phyloP scores from a whole-genome alignment of 2,888 invertebrate genomes.

The Euplagia quadripunctaria region DNA sequence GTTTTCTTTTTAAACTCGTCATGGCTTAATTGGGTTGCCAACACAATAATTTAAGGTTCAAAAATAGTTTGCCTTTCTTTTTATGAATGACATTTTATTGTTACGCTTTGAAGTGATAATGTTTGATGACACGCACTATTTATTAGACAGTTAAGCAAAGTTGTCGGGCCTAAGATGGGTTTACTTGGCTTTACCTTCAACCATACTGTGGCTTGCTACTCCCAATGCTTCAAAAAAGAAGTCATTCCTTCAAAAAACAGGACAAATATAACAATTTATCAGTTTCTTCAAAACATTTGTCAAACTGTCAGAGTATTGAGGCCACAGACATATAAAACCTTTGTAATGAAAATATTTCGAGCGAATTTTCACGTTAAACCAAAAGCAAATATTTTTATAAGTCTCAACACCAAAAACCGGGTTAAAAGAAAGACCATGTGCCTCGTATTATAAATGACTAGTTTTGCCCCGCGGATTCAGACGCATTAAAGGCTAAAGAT shows the following conservation, averaged over 20 bases:
- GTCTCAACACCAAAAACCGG: constrained; percentile 42
- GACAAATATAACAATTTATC: constrained; percentile 9
- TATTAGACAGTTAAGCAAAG: no score
- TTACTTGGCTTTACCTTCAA: background rate
- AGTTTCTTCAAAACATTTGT: background rate
- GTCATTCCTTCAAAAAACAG: background rate
- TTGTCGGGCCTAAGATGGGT: background rate
- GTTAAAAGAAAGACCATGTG: constrained; percentile 23
- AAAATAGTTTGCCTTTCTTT: background rate
- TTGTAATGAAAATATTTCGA: constrained; percentile 13
- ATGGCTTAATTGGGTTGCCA: constrained; percentile 1
- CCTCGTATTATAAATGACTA: background rate
- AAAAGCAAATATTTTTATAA: constrained; percentile 24
- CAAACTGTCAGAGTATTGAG: constrained; percentile 14
- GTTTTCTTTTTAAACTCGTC: background rate
- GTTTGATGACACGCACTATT: no score
- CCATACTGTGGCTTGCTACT: background rate
- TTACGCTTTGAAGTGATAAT: no score
- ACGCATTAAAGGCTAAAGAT: no score
- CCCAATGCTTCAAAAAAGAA: background rate
- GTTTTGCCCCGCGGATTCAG: background rate
- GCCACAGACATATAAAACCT: constrained; percentile 17
- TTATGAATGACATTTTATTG: background rate
- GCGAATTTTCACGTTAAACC: constrained; percentile 14
- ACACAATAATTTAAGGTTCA: background rate